Percentiles rank a stretch among this genome's conserved stretches.
phyloP scores from a whole-genome alignment of 35 echinoderm and acorn worm species.

The Lytechinus pictus region DNA sequence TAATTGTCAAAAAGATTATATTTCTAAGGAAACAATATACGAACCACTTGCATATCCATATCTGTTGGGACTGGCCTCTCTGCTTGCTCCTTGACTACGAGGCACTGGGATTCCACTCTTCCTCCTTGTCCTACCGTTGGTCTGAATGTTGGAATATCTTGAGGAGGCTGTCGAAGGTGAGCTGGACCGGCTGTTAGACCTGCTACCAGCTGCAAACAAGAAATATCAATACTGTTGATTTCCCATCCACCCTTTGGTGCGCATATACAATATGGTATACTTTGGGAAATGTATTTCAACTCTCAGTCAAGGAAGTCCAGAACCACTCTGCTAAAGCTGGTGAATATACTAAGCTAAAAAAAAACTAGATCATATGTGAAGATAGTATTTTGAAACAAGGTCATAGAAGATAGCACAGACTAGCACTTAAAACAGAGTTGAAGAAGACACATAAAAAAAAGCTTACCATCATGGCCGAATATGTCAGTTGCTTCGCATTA shows the following conservation, averaged over 20 bases:
- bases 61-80: conserved; percentile 94
- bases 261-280: too few species aligned
- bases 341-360: neutral
- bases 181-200: conserved; percentile 85
- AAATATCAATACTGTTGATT: neutral
- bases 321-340: neutral
- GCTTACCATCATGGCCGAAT: too few species aligned
- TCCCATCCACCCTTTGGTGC: too few species aligned
- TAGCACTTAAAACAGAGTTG: neutral
- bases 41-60: conserved; percentile 54
- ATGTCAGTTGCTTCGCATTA: too few species aligned
- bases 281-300: neutral
- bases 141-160: conserved; percentile 63
- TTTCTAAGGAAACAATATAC: neutral
- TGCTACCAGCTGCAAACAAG: conserved; percentile 81
- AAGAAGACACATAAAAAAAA: neutral
- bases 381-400: neutral
- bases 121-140: conserved; percentile 67
- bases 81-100: conserved; percentile 91
- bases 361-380: neutral
- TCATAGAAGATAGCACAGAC: neutral
- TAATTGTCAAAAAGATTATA: neutral
- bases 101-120: conserved; percentile 94
- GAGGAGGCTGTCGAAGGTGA: conserved; percentile 80
- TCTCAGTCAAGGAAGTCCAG: neutral